These are phyloP conservation scores for Petroica traversi DNA, from an alignment of 2,113 vertebrate genomes.

Conservation along the genomic window DNA sequence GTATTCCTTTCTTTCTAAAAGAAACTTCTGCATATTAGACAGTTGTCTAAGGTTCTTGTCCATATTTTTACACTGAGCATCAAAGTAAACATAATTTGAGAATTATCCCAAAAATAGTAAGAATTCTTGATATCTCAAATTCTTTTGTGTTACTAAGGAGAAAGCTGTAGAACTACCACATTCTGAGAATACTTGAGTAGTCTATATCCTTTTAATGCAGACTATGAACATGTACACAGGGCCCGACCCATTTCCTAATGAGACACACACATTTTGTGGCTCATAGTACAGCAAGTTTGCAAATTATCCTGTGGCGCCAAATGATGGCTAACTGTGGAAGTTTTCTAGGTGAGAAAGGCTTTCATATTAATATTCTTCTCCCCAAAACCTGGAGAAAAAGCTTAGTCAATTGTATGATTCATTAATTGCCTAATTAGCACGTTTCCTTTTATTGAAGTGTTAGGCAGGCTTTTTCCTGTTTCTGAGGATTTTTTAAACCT, in stretches of 20 bases:
- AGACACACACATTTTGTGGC: background rate
- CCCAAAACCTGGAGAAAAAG: background rate
- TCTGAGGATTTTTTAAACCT: background rate
- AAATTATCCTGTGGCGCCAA: background rate
- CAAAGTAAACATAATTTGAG: background rate
- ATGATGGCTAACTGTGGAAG: background rate
- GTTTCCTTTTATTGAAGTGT: background rate
- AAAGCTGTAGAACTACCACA: background rate
- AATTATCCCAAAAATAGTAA: background rate
- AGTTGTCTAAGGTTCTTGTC: background rate
- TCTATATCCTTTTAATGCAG: background rate
- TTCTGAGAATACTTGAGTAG: background rate
- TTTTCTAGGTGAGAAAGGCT: background rate
- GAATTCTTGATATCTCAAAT: background rate
- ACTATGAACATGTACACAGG: background rate
- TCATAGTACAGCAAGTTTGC: background rate
- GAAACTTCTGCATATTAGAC: background rate
- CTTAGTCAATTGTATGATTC: background rate
- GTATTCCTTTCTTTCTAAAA: background rate
- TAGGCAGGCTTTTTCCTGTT: background rate
- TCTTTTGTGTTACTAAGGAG: background rate
- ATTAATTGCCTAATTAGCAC: background rate
- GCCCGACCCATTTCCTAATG: background rate
- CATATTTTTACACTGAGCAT: background rate
- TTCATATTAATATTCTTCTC: background rate